Conservation (phyloP, 2,888 invertebrate species). For the Amblyjoppa proteus region DNA sequence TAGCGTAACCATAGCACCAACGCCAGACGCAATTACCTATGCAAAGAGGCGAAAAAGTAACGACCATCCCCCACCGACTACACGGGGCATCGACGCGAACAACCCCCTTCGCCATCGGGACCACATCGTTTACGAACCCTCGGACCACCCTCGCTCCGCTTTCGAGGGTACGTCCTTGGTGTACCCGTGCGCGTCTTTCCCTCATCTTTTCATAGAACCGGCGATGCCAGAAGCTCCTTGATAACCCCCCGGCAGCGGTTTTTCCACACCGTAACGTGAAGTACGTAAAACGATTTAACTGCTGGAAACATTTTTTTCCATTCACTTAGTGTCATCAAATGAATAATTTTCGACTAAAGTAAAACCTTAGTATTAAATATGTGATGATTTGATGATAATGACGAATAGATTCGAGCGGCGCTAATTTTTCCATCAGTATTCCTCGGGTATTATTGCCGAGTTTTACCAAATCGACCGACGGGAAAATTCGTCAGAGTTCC, state of each 20-base stretch:
- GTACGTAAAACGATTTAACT: neutral
- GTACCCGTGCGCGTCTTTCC: conserved; percentile 12
- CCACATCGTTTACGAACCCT: conserved; percentile 62
- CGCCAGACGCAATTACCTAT: conserved; percentile 76
- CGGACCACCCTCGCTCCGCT: conserved; percentile 20
- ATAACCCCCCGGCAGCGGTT: neutral
- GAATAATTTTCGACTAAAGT: neutral
- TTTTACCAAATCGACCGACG: neutral
- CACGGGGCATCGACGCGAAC: conserved; percentile 72
- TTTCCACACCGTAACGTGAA: neutral
- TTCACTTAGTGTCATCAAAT: neutral
- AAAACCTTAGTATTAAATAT: neutral
- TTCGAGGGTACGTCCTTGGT: conserved; percentile 6
- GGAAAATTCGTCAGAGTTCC: neutral
- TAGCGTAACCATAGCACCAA: conserved; percentile 57
- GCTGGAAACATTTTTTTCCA: neutral
- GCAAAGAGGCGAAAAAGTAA: conserved; percentile 76
- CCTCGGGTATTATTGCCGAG: neutral
- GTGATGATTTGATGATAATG: neutral
- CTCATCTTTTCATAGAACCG: conserved; percentile 49
- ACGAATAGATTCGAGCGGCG: neutral
- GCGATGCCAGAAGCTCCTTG: conserved; percentile 8
- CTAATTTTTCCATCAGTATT: conserved; percentile 1
- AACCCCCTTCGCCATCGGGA: conserved; percentile 58
- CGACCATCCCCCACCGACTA: conserved; percentile 65